Conservation (phyloP, 2,113 vertebrate genomes). For the Tragulus kanchil region DNA sequence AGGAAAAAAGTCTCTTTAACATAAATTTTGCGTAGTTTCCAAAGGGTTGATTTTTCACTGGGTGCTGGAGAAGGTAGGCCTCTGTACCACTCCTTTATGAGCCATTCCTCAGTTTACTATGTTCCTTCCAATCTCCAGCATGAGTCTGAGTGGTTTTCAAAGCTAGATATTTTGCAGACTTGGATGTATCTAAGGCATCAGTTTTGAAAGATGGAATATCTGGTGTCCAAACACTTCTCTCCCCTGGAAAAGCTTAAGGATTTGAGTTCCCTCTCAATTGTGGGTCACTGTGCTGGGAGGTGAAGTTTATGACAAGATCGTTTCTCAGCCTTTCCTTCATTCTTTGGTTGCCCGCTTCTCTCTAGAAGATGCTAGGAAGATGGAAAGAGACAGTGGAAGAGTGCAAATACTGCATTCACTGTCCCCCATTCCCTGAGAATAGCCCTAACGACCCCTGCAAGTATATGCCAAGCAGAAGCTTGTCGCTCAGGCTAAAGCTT, state of each 20-base stretch:
- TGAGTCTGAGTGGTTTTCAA: background rate
- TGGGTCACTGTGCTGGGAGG: background rate
- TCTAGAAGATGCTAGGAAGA: background rate
- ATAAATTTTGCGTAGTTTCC: background rate
- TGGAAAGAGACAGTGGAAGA: background rate
- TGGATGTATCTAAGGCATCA: background rate
- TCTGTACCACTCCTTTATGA: too few relatives aligned
- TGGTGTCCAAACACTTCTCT: background rate
- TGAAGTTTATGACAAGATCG: background rate
- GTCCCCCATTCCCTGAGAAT: background rate
- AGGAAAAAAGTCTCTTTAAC: background rate
- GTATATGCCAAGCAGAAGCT: background rate
- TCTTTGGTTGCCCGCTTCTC: background rate
- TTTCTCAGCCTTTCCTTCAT: background rate
- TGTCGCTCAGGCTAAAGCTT: background rate
- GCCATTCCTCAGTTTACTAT: background rate
- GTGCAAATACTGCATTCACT: background rate
- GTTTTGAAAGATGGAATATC: background rate
- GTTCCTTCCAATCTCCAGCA: background rate
- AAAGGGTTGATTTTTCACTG: background rate
- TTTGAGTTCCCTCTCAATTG: background rate
- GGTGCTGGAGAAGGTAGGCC: too few relatives aligned
- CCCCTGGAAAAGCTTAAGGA: background rate
- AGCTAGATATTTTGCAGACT: background rate
- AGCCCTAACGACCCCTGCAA: too few relatives aligned